Percentiles rank a stretch among this genome's conserved stretches.
phyloP scores from a whole-genome alignment of 2,888 invertebrate genomes.

The Eristalis intricaria region DNA sequence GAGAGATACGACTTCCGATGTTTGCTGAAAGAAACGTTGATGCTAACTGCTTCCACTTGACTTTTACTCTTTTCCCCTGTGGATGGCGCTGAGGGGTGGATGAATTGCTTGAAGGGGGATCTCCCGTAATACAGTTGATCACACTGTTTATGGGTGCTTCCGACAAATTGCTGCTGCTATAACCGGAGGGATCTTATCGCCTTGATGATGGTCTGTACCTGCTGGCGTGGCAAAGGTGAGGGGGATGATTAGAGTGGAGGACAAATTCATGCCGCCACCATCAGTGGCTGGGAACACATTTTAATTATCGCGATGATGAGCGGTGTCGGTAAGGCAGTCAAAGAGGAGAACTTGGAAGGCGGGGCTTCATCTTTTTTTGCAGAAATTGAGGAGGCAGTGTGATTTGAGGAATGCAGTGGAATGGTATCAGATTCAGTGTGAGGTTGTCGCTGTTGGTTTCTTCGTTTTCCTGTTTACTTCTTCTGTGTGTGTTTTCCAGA shows the following conservation, averaged over 20 bases:
- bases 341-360: not conserved
- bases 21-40: constrained; percentile 1
- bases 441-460: no score
- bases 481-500: no score
- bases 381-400: no score
- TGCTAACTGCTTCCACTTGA: not conserved
- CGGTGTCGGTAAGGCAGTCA: not conserved
- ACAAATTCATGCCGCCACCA: not conserved
- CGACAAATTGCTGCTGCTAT: not conserved
- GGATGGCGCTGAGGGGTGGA: not conserved
- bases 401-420: no score
- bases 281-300: not conserved
- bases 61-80: not conserved
- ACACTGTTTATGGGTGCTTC: not conserved
- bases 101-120: not conserved
- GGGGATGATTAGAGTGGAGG: not conserved
- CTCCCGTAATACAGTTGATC: not conserved
- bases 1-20: constrained; percentile 51
- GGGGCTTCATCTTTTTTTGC: no score
- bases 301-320: not conserved
- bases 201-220: not conserved
- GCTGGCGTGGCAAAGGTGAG: not conserved
- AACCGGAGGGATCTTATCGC: not conserved
- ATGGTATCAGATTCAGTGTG: no score
- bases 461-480: no score